Evolutionary conservation across 2,888 invertebrate species (phyloP).

Genomic region (Diaperis boleti): DNA sequence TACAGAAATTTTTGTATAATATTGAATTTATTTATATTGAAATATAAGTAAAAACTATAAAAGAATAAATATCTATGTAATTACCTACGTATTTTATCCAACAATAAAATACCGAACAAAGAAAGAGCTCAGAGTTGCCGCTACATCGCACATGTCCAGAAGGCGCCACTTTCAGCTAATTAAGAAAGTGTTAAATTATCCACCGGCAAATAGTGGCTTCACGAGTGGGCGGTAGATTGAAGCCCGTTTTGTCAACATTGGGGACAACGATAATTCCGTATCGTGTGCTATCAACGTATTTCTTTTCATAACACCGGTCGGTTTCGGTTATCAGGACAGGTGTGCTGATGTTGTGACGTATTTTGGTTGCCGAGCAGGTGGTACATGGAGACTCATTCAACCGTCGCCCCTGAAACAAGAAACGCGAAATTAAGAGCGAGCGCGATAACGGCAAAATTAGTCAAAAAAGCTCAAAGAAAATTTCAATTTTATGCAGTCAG

Average conservation of each 20-base stretch:
- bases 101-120: too few relatives aligned
- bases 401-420: slow-evolving; percentile 34
- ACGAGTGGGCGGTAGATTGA: slow-evolving; percentile 23
- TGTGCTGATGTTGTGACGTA: slow-evolving; percentile 34
- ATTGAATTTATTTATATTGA: too few relatives aligned
- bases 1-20: too few relatives aligned
- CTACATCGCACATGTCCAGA: too few relatives aligned
- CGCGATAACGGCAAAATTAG: slow-evolving; percentile 4
- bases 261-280: slow-evolving; percentile 23
- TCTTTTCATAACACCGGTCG: slow-evolving; percentile 30
- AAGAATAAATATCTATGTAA: too few relatives aligned
- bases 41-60: too few relatives aligned
- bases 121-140: too few relatives aligned
- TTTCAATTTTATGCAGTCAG: not conserved
- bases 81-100: too few relatives aligned
- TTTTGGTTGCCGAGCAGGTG: slow-evolving; percentile 40
- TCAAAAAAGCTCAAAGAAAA: not conserved
- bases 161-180: too few relatives aligned
- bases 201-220: too few relatives aligned
- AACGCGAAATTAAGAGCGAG: slow-evolving; percentile 22
- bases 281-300: slow-evolving; percentile 28
- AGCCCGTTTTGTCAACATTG: slow-evolving; percentile 33
- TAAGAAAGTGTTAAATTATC: too few relatives aligned
- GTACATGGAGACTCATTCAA: slow-evolving; percentile 34
- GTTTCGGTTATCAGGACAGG: slow-evolving; percentile 43